Base-by-base conservation (phyloP, 1,140 invertebrate species). In the Teleopsis dalmanni region DNA sequence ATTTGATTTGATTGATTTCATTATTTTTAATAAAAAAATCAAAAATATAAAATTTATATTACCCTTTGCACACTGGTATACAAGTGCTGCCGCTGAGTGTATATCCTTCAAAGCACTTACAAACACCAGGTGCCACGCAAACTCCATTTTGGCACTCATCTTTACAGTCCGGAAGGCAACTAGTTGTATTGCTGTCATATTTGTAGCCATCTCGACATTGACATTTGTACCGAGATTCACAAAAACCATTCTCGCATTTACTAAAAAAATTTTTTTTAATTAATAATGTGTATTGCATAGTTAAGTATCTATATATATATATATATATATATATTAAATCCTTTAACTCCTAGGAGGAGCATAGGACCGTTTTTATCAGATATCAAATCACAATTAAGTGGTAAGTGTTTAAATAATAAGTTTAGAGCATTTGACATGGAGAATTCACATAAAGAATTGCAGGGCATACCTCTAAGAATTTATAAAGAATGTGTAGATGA, bases 91-190 rank as follows among this genome's bases (percentile, higher is more conserved):
- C 56, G 21, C 52, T 55, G 14, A 55, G 50, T n/a, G 57, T 48
- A 47, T 63, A 73, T 1, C 84, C 84, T 22, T 74, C 62, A 36
- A 76, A 77, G 60, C 85, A 87, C 10, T 75, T 71, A 58, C 84
- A 81, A 0, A 71, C 48, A 9, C 67, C 60, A 0, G 74, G 75
- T 0, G 67, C 72, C 16, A 76, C 61, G 47, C 77, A 79, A 1
- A 75, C 65, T 0, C 76, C 76, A 27, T 74, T 67, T 3, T 54
- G 56, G 38, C 67, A 68, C 0, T 78, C 47, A n/a, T 62, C 57
- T 14, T 11, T 26, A 48, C 67, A 70, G 22, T 55, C 37, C 0
- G 64, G 64, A 26, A 67, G 34, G 19, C 67, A 70, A n/a, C 59
- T 70, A 45, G 57, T 59, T 2, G 57, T 65, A n/a, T 60, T 57